Base-by-base conservation (phyloP, 2,113 vertebrate genomes). In the Platichthys stellatus region DNA sequence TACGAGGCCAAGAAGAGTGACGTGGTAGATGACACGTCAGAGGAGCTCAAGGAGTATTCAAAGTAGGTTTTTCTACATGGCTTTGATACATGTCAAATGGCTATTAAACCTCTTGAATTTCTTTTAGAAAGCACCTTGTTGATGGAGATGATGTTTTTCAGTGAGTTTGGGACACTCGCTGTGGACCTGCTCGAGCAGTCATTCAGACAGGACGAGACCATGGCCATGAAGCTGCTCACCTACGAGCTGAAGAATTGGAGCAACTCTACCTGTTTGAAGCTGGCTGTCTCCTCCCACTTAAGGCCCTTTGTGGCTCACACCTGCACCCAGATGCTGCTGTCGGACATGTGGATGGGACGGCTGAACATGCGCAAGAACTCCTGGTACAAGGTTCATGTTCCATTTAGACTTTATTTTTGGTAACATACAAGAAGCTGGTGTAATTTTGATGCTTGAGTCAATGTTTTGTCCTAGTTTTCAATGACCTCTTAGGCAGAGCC, bases 311-410 rank as follows among this genome's bases (percentile, higher is more conserved):
- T 99, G 58, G 97, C 98, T 10, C 98, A 99, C 74, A 99, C 97
- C 23, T 99, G 98, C 89, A 99, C 98, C 2, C 98, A 99, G 89
- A 96, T 99, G 96, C 88, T 99, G 86, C 92, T 99, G 17, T 99
- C 97, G 0, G 98, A 99, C 92, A 99, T 99, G 98, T 99, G 98
- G 98, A 99, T 99, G 98, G 98, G 98, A 73, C 95, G 97, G 56
- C 93, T 99, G 64, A 99, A 99, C 93, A 99, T 99, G 98, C 96
- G 98, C 84, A 99, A 99, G 92, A 99, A 99, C 94, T 99, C 98
- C 23, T 99, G 98, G 98, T 99, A 99, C 94, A 99, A 99, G 97
- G 98, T 99, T 95, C 88, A 91, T 91, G 78, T 66, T 86, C 86
- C 81, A 84, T 87, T 75, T 79, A 14, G 63, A 81, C 83, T 83